These are phyloP conservation scores for Trachurus trachurus DNA, from an alignment of 2,797 vertebrate species.

Conservation along the genomic window DNA sequence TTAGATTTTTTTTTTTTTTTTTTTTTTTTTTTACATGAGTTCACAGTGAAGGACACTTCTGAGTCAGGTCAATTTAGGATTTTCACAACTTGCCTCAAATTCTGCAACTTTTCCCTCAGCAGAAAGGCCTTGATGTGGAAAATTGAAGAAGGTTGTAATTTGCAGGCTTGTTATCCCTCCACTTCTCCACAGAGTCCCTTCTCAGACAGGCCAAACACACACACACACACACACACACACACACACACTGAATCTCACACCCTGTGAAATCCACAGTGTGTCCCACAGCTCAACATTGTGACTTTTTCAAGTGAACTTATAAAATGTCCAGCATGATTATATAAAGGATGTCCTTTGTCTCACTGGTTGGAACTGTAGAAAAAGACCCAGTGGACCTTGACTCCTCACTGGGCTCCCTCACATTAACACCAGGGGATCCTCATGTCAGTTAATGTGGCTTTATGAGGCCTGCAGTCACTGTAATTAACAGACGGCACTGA, in stretches of 20 bases:
- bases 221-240: conserved; percentile 19
- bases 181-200: conserved; percentile 18
- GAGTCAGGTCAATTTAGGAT: conserved; percentile 44
- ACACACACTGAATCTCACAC: conserved; percentile 2
- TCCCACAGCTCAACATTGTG: conserved; percentile 4
- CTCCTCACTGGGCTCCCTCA: neutral
- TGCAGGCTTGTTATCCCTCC: conserved; percentile 56
- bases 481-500: neutral
- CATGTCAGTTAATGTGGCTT: neutral
- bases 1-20: conserved; percentile 1
- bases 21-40: conserved; percentile 6
- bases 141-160: conserved; percentile 76
- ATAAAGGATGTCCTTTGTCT: neutral
- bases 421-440: conserved; percentile 16
- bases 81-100: conserved; percentile 39
- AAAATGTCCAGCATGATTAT: conserved; percentile 5
- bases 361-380: neutral
- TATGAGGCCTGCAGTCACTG: neutral
- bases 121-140: conserved; percentile 73
- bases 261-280: conserved; percentile 5
- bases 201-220: conserved; percentile 1
- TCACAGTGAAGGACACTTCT: conserved; percentile 50
- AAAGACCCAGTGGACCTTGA: neutral
- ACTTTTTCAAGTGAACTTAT: conserved; percentile 13
- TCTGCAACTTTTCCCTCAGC: conserved; percentile 48